Base-by-base conservation (phyloP, 2,888 invertebrate genomes). In the Malacosoma neustria region DNA sequence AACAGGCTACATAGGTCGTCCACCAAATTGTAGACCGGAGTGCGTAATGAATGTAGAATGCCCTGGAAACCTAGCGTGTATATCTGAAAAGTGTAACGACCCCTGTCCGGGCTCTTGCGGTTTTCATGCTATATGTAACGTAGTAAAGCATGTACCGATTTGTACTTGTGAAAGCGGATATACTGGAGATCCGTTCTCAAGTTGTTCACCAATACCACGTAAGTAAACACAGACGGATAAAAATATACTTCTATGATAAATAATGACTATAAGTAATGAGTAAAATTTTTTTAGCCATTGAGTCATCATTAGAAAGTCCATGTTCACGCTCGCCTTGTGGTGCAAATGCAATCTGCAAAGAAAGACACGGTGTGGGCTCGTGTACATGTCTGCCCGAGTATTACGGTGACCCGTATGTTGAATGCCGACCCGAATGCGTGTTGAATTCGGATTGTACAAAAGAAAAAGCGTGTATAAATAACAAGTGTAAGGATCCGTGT, bases 391-490 rank as follows among this genome's bases (percentile, higher is more conserved):
- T 93, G 46, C 89, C 91, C 40, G 93, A 94, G 57, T 95, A 94
- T 71, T 92, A 91, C 57, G 95, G 96, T 36, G 94, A 95, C 81
- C 95, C 95, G 1, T 94, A 95, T 58, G 84, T 92, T 32, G 93
- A 93, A 60, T 96, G 96, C 70, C 88, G 94, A 62, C 95, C 95
- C 14, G 95, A 96, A 87, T 96, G 96, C 69, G 91, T 94, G n/a
- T 89, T 93, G 51, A 95, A 95, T 69, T 90, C 92, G 5, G 95
- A 96, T 58, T 96, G 96, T 72, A 87, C 90, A 4, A 88, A 88
- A 58, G 89, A 90, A 49, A 91, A 89, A 73, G 91, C 95, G 14
- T 96, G 96, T 62, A 87, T 92, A 35, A 93, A 93, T 62, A 93
- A 93, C 72, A 94, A 93, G 84, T 96, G 96, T 66, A 88, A 88